Evolutionary conservation across 2,113 vertebrate genomes (phyloP), one percentile per base, ranked within the genome.

Genomic region (Deroptyus accipitrinus): DNA sequence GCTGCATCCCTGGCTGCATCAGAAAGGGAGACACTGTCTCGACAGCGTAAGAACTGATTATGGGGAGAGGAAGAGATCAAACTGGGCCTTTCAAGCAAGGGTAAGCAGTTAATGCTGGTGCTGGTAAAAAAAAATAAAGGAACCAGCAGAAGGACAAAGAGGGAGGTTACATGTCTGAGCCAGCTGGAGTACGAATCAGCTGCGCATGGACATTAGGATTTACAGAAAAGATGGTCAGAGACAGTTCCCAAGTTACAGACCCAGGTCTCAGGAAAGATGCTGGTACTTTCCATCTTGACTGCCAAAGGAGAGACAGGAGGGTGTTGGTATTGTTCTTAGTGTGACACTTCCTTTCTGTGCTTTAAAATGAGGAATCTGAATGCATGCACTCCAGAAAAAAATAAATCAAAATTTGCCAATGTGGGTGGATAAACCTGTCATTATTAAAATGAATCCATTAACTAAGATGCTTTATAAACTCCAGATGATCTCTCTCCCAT

Each of bases 401-500:
- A 72, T 90, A 80, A 18, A n/a, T 42, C 55, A 89, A 97, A 82
- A 96, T 85, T 82, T 97, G 80, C 86, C 87, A 94, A 62, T 72
- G 87, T 89, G 80, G 91, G 95, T 31, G 84, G 92, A 92, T 95
- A 97, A 96, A 96, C 87, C 88, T 95, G 93, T 91, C 95, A 96
- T 97, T 94, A 96, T 97, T 94, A 97, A 96, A 97, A 97, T 91
- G 95, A 97, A 92, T 90, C 96, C 94, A 97, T 97, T 98, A 97
- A 94, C 96, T 41, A 94, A 94, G 88, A 96, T 63, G 92, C 86
- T 97, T 97, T 96, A 97, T 96, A 96, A 97, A 97, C 94, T 96
- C 92, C 92, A 93, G 95, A 97, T 97, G 96, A 97, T 97, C 93
- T 96, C 93, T 90, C 93, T 93, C 69, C 91, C 96, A 94, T 97